phyloP scores from a whole-genome alignment of 2,888 invertebrate species.

The Pasiphila rectangulata region DNA sequence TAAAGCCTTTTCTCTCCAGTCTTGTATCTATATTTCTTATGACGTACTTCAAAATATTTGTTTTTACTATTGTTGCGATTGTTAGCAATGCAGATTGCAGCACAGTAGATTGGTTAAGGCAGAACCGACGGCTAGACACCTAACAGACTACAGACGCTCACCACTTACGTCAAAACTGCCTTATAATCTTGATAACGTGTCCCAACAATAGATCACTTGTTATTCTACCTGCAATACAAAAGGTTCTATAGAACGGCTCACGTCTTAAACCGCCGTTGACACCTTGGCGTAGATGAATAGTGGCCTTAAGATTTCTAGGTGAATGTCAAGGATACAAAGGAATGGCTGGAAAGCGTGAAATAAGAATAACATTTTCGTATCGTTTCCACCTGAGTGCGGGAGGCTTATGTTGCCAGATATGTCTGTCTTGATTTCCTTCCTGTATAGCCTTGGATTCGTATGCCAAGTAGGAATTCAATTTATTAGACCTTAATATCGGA shows the following conservation, averaged over 20 bases:
- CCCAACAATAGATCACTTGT: conserved; percentile 35
- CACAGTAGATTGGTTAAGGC: conserved; percentile 3
- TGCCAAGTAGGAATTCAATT: conserved; percentile 4
- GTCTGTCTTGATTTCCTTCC: conserved; percentile 2
- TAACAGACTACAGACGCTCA: conserved; percentile 29
- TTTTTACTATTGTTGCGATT: too few relatives aligned
- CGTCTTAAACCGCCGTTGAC: conserved; percentile 23
- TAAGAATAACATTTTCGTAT: conserved; percentile 13
- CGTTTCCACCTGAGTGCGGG: conserved; percentile 7
- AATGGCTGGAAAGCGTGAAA: conserved; percentile 15
- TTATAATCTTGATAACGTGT: conserved; percentile 31
- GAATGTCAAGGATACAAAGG: conserved; percentile 32
- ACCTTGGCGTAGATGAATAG: conserved; percentile 27
- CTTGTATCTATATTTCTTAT: too few relatives aligned
- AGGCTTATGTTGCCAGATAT: conserved; percentile 10
- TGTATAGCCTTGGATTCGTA: neutral
- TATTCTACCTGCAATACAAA: conserved; percentile 35
- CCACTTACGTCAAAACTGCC: conserved; percentile 27
- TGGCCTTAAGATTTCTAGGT: conserved; percentile 32
- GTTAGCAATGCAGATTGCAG: neutral
- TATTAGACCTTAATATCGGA: conserved; percentile 10
- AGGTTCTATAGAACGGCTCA: conserved; percentile 29
- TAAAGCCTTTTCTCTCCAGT: too few relatives aligned
- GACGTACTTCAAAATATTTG: too few relatives aligned
- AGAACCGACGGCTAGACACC: conserved; percentile 29